Conservation (phyloP, 1,140 invertebrate species). For the Arion vulgaris region DNA sequence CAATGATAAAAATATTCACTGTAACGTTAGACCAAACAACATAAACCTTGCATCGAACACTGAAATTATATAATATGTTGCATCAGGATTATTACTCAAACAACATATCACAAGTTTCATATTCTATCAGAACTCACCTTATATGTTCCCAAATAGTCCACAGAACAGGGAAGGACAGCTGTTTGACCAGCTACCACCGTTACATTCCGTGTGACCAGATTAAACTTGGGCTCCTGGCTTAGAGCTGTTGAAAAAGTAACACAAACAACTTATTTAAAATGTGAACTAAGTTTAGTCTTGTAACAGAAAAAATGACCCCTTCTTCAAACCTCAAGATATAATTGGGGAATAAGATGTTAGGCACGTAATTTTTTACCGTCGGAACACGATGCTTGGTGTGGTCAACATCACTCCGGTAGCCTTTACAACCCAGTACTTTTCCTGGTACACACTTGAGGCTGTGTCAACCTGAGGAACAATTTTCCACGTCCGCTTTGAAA, state of each 20-base stretch:
- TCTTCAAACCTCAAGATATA: not conserved
- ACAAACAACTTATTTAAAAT: not conserved
- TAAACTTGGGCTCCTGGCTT: conserved; percentile 74
- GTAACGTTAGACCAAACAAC: not conserved
- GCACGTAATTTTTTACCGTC: too few relatives aligned
- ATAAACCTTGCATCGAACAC: not conserved
- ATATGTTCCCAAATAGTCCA: conserved; percentile 90
- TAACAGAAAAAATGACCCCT: not conserved
- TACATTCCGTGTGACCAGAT: conserved; percentile 91
- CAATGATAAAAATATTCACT: too few relatives aligned
- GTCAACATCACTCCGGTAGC: too few relatives aligned
- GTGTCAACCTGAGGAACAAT: too few relatives aligned
- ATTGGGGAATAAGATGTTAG: not conserved
- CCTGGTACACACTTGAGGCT: too few relatives aligned
- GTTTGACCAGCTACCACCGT: conserved; percentile 91
- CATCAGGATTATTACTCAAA: not conserved
- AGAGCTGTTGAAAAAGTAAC: not conserved
- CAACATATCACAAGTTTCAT: not conserved
- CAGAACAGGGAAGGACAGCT: conserved; percentile 92
- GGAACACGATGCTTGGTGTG: too few relatives aligned
- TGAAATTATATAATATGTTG: not conserved
- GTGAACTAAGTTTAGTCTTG: not conserved
- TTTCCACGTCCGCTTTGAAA: too few relatives aligned
- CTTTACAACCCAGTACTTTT: too few relatives aligned
- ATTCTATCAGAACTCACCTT: conserved; percentile 78